Evolutionary conservation across 1,140 invertebrate species (phyloP).

Genomic region (Drosophila littoralis): DNA sequence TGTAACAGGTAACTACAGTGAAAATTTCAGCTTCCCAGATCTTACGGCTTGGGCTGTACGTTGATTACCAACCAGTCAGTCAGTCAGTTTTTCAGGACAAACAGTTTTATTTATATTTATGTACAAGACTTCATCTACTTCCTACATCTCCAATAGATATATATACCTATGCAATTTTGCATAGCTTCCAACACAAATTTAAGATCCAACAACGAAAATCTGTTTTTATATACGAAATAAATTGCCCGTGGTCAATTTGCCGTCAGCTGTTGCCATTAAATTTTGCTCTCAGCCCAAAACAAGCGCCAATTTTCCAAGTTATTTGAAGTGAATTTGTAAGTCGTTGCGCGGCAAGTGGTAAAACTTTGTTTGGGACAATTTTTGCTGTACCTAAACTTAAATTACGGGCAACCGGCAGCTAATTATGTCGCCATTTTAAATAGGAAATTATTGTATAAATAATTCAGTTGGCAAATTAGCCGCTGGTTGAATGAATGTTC

Average conservation of each 20-base stretch:
- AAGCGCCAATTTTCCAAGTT: constrained; percentile 22
- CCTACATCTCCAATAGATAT: no score
- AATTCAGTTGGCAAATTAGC: constrained; percentile 69
- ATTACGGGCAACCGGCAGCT: constrained; percentile 18
- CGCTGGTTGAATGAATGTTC: constrained; percentile 31
- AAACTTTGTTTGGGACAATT: constrained; percentile 4
- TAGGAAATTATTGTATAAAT: constrained; percentile 71
- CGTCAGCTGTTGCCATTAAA: constrained; percentile 45
- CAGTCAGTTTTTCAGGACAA: no score
- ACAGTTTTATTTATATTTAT: no score
- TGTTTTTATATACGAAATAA: constrained; percentile 1
- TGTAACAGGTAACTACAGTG: no score
- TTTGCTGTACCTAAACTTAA: not conserved
- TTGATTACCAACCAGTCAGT: no score
- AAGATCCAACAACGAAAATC: not conserved
- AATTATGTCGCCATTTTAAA: constrained; percentile 77
- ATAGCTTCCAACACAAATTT: not conserved
- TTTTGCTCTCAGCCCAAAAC: constrained; percentile 30
- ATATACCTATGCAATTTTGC: no score
- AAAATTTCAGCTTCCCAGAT: no score
- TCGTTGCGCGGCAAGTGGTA: constrained; percentile 20
- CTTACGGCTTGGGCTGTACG: no score
- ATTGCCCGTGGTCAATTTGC: constrained; percentile 6
- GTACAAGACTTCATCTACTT: no score
- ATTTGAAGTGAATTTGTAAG: constrained; percentile 56